phyloP scores from a whole-genome alignment of 2,113 vertebrate species.

The Brachypteracias leptosomus region DNA sequence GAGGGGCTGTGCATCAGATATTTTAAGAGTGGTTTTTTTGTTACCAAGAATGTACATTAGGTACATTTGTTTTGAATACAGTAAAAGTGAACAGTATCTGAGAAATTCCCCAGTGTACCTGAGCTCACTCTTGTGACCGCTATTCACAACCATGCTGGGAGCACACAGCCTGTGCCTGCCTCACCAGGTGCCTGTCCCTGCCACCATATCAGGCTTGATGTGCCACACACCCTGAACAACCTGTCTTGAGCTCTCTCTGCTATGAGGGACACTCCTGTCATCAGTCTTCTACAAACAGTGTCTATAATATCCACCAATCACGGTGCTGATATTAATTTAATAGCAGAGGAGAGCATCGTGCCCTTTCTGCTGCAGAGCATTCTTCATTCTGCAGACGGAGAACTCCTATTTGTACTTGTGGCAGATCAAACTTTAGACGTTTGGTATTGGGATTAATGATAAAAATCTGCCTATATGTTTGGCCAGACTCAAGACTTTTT shows the following conservation, averaged over 20 bases:
- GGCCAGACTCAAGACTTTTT: not conserved
- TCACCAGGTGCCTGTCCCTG: not conserved
- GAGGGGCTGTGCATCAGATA: not conserved
- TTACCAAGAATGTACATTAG: not conserved
- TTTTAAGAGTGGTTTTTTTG: not conserved
- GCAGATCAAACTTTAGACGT: not conserved
- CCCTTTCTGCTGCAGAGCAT: not conserved
- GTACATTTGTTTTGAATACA: not conserved
- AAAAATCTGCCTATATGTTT: not conserved
- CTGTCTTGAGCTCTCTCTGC: not conserved
- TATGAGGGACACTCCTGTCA: not conserved
- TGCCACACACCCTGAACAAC: not conserved
- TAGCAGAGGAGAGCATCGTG: not conserved
- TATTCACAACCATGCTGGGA: fast-evolving
- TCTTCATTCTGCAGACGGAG: not conserved
- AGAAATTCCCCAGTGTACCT: not conserved
- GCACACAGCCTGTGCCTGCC: fast-evolving
- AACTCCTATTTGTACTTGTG: not conserved
- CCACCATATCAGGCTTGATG: not conserved
- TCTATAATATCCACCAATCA: not conserved
- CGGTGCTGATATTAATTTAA: not conserved
- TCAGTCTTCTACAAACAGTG: not conserved
- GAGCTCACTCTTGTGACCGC: not conserved
- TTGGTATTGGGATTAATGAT: not conserved
- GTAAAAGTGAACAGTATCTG: not conserved